Conservation (phyloP, 2,888 invertebrate genomes). For the Gasteruption jaculator region DNA sequence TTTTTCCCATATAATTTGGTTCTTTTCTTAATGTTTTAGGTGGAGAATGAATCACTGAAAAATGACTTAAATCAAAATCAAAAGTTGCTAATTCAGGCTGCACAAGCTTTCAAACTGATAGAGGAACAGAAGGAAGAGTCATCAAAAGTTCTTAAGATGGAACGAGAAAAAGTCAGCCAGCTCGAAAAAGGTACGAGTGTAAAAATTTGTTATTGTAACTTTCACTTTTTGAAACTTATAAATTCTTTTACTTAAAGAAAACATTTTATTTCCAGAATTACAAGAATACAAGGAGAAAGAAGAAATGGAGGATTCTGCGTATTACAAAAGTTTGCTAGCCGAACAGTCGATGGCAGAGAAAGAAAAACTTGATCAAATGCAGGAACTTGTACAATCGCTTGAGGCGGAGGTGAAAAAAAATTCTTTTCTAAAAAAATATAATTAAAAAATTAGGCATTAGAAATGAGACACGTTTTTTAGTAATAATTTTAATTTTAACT, state of each 20-base stretch:
- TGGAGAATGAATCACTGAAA: constrained; percentile 71
- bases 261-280: constrained; percentile 30
- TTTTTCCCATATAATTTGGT: too few species aligned
- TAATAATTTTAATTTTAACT: too few species aligned
- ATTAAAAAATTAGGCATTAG: not conserved
- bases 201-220: constrained; percentile 8
- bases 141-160: constrained; percentile 39
- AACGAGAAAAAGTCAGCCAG: constrained; percentile 34
- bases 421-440: not conserved
- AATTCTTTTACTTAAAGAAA: constrained; percentile 6
- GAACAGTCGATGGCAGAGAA: constrained; percentile 40
- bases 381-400: constrained; percentile 42
- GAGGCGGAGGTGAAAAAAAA: constrained; percentile 38
- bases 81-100: constrained; percentile 78
- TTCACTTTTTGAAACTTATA: constrained; percentile 1
- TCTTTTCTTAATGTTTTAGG: constrained; percentile 51
- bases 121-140: constrained; percentile 60
- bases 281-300: constrained; percentile 35
- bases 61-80: constrained; percentile 79
- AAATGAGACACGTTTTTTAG: not conserved
- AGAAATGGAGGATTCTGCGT: constrained; percentile 33
- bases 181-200: constrained; percentile 38
- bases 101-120: constrained; percentile 73
- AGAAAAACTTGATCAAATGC: constrained; percentile 44
- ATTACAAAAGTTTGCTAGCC: constrained; percentile 41